Evolutionary conservation across 1,140 invertebrate genomes (phyloP), one percentile per base, ranked within the genome.

Genomic region (Panonychus citri): DNA sequence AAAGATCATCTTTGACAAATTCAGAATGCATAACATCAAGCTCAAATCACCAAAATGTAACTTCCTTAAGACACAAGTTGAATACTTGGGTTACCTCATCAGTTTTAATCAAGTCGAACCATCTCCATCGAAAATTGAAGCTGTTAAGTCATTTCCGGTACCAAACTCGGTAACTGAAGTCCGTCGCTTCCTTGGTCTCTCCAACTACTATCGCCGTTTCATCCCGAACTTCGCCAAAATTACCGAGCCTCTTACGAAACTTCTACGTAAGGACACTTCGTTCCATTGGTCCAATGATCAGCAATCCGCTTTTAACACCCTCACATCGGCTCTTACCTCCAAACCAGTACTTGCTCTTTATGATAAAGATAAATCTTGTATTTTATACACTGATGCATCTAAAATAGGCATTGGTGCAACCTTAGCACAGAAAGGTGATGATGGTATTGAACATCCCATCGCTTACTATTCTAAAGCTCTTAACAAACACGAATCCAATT

Each of bases 181-280:
- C n/a, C n/a, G 68, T 40, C 55, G 67, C 50, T 74, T 75, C 57
- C 59, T 73, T 12, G 72, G 71, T 2, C 66, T 73, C 54, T 62
- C 67, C 2, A 63, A 64, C 28, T 75, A 69, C 61, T 74, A 74
- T 60, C 61, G 64, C 1, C 63, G 65, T 43, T 74, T 75, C 56
- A 63, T 72, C 12, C 64, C 59, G 5, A 66, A 68, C 53, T 66
- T 69, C 21, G 64, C 68, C 1, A 52, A 59, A n/a, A 55, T 67
- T 17, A 60, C 67, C 26, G 53, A 60, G 13, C 70, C 69, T 8
- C 58, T 72, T 26, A 60, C 63, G 43, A 30, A 61, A 2, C 52
- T 69, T 26, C 53, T 39, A 0, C 3, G 13, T 3, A 34, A 53
- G 10, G 19, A 53, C 12, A 8, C 10, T 3, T 3, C 3, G 0